phyloP scores from a whole-genome alignment of 2,888 invertebrate species.

The Metacarcinus magister region DNA sequence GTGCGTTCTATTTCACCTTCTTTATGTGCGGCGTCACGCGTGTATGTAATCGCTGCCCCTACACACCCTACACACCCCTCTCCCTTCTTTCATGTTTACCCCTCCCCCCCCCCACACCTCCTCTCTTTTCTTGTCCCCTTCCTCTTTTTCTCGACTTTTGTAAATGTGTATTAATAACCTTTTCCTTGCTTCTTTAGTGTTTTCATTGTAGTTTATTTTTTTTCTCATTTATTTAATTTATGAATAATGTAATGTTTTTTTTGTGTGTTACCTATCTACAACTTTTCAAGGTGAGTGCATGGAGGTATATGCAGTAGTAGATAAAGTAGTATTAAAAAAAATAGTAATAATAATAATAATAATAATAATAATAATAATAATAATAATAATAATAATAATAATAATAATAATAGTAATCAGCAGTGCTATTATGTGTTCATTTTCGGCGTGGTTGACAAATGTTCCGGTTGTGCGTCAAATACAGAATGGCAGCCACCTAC shows the following conservation, averaged over 20 bases:
- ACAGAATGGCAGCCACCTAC: too few relatives aligned
- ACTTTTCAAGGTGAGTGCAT: too few relatives aligned
- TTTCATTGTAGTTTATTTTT: neutral
- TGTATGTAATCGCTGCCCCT: neutral
- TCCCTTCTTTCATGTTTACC: neutral
- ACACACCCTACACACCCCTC: neutral
- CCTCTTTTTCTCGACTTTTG: neutral
- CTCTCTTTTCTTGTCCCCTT: neutral
- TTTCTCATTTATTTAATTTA: neutral
- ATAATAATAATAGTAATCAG: too few relatives aligned
- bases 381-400: neutral
- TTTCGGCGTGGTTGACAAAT: neutral
- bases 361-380: neutral
- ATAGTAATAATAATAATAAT: neutral
- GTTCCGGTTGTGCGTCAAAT: too few relatives aligned
- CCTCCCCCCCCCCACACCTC: neutral
- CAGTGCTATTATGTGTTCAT: neutral
- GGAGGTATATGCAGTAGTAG: neutral
- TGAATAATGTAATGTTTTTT: too few relatives aligned
- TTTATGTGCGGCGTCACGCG: slow-evolving; percentile 36
- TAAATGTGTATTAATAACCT: neutral
- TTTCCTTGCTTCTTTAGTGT: neutral
- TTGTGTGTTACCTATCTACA: too few relatives aligned
- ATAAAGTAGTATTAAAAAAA: neutral
- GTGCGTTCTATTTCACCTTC: neutral